Conservation (phyloP, 1,140 invertebrate genomes). For the Drosophila arawakana region DNA sequence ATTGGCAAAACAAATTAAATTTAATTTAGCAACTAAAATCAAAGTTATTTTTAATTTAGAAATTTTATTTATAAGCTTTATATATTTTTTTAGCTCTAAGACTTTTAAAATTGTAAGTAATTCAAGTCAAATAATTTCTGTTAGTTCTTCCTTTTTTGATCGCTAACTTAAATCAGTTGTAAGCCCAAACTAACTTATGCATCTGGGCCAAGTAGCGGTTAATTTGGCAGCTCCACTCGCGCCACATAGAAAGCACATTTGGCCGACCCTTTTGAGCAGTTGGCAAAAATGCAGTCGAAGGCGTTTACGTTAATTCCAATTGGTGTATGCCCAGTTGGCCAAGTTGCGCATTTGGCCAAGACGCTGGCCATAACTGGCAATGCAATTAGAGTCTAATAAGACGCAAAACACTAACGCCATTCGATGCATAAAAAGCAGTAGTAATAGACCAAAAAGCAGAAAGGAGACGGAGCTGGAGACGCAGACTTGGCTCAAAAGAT, state of each 20-base stretch:
- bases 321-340: constrained; percentile 41
- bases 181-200: neutral
- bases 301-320: constrained; percentile 46
- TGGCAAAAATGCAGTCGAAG: neutral
- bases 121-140: too few species aligned
- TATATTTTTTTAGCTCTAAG: too few species aligned
- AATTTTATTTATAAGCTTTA: too few species aligned
- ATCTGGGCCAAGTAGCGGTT: constrained; percentile 69
- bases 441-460: constrained; percentile 56
- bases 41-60: too few species aligned
- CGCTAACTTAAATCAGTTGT: neutral
- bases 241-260: constrained; percentile 41
- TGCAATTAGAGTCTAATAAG: constrained; percentile 82
- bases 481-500: constrained; percentile 20
- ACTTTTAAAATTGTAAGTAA: too few species aligned
- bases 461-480: neutral
- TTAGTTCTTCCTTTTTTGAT: neutral
- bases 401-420: constrained; percentile 78
- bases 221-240: constrained; percentile 12
- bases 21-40: too few species aligned
- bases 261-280: constrained; percentile 52
- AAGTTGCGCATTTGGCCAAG: constrained; percentile 15
- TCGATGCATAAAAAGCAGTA: constrained; percentile 74
- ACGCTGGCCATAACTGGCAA: constrained; percentile 46
- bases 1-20: too few species aligned